phyloP scores from a whole-genome alignment of 2,113 vertebrate species.

The Istiophorus platypterus region DNA sequence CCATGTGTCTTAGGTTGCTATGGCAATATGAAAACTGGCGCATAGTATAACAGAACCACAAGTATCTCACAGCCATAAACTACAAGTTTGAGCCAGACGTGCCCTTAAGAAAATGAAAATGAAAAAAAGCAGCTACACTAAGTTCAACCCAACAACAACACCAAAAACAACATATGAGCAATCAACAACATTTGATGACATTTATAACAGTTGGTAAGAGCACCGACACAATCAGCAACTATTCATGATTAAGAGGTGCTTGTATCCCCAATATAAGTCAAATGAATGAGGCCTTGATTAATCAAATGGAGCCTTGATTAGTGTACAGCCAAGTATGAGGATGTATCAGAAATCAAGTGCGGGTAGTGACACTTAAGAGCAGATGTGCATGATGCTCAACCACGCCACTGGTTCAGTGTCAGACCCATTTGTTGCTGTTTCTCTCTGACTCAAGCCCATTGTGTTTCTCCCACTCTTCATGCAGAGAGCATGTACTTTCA shows the following conservation, averaged over 20 bases:
- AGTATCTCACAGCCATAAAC: neutral
- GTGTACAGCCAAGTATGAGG: neutral
- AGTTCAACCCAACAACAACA: neutral
- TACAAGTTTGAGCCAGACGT: neutral
- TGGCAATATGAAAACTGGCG: constrained; percentile 21
- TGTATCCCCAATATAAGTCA: neutral
- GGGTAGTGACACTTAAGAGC: neutral
- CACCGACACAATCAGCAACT: constrained; percentile 26
- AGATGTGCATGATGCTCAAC: too few relatives aligned
- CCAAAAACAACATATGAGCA: neutral
- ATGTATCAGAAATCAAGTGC: neutral
- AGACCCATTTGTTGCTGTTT: neutral
- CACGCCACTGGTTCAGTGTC: neutral
- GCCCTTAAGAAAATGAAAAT: neutral
- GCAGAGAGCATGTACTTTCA: neutral
- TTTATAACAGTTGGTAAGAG: neutral
- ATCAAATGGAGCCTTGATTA: constrained; percentile 12
- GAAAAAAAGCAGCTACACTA: neutral
- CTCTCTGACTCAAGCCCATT: constrained; percentile 15
- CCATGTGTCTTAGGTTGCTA: constrained; percentile 16
- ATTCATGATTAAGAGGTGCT: constrained; percentile 4
- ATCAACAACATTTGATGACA: constrained; percentile 11
- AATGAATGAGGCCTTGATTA: constrained; percentile 28
- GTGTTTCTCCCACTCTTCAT: neutral
- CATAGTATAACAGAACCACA: neutral